These are phyloP conservation scores for Rhadina sibilatrix DNA, from an alignment of 2,113 vertebrate genomes.

Conservation along the genomic window DNA sequence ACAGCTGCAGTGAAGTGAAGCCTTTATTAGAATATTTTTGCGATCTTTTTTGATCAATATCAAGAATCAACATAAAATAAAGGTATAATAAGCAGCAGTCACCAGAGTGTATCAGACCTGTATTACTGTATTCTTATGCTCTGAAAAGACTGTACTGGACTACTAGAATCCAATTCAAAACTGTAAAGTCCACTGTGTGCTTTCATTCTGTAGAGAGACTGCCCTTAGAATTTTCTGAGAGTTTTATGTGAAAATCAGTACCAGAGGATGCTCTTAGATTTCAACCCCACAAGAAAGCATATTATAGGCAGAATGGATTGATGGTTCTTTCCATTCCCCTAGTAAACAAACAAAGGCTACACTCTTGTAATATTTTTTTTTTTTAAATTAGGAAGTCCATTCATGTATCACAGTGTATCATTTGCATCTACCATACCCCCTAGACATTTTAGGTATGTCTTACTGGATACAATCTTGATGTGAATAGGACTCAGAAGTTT, in stretches of 20 bases:
- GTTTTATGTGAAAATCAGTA: not conserved
- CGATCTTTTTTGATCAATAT: not conserved
- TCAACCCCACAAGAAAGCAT: not conserved
- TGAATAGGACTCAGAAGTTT: not conserved
- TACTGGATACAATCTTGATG: not conserved
- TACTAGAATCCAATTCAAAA: not conserved
- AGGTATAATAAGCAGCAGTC: not conserved
- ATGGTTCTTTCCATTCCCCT: not conserved
- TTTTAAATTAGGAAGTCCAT: not conserved
- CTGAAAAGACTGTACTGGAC: not conserved
- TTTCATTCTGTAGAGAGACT: not conserved
- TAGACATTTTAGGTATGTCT: not conserved
- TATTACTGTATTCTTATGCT: not conserved
- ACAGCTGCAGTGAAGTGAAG: not conserved
- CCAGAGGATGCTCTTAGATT: not conserved
- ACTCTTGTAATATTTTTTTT: not conserved
- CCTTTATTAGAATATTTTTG: not conserved
- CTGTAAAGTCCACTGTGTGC: not conserved
- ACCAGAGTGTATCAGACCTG: not conserved
- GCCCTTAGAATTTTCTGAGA: not conserved
- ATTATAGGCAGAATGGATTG: not conserved
- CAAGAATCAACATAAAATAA: conserved; percentile 9
- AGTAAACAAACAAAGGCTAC: not conserved
- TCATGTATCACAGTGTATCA: not conserved
- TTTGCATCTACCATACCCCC: not conserved